Percentiles rank a stretch among this genome's conserved stretches.
Conservation (phyloP, 2,113 vertebrate species). For the Centrocercus urophasianus region DNA sequence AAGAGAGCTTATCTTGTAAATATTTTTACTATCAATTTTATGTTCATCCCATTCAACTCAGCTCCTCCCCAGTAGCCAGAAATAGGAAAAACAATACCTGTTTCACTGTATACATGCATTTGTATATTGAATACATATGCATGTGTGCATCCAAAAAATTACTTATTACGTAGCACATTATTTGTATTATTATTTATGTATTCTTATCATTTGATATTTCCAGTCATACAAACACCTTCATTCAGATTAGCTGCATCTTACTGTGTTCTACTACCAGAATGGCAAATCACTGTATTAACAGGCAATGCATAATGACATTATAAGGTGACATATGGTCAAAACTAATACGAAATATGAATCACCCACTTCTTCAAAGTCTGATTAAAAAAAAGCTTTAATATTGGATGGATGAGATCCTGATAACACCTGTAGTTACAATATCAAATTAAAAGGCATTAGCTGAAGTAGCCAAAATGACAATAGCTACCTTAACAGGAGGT, state of each 20-base stretch:
- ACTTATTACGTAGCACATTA: not conserved
- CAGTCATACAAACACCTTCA: not conserved
- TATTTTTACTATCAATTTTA: not conserved
- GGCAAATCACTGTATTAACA: not conserved
- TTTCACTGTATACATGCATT: not conserved
- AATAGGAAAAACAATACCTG: not conserved
- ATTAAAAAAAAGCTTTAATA: not conserved
- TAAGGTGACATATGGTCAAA: not conserved
- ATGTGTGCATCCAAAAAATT: not conserved
- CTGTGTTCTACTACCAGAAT: not conserved
- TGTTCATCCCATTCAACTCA: not conserved
- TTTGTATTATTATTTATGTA: not conserved
- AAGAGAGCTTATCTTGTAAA: not conserved
- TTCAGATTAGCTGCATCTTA: not conserved
- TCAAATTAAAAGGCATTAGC: not conserved
- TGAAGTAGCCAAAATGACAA: not conserved
- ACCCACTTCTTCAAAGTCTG: not conserved
- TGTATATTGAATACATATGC: not conserved
- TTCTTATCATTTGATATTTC: not conserved
- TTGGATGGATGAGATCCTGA: not conserved
- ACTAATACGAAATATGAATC: not conserved
- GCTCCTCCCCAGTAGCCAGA: not conserved
- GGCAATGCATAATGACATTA: not conserved
- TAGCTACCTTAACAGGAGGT: not conserved
- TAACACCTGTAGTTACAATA: not conserved